Base-by-base conservation (phyloP, 2,888 invertebrate genomes). In the Nudaria mundana region DNA sequence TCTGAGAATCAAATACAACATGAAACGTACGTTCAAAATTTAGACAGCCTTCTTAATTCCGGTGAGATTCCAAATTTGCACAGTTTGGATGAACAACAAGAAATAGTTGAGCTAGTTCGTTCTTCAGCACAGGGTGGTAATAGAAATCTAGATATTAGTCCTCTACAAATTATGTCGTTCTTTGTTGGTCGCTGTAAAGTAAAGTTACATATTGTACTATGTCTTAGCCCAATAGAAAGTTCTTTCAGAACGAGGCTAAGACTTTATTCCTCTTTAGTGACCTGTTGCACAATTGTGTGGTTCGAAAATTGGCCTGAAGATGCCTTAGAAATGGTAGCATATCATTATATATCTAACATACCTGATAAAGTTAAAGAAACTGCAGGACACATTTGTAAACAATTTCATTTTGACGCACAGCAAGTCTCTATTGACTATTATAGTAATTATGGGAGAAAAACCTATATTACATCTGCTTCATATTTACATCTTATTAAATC, bases 261-360 rank as follows among this genome's bases (percentile, higher is more conserved):
- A 37, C 87, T 95, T 55, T 97, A 94, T 77, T 96, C 97, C 0
- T 94, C 96, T 6, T 85, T 97, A 28, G 94, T 97, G 25, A 96
- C 95, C 74, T 96, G 96, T 71, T 96, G 96, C 71, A 96, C 95
- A 2, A 95, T 97, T 38, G 95, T 96, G 68, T 97, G 96, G 96
- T 96, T 94, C 75, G 93, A 95, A 71, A 92, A 93, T 39, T 97
- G 97, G 97, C 96, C 97, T 3, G 94, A 95, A 77, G 94, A 96
- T 71, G 96, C 97, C 3, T 81, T 97, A 52, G 94, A 95, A 78
- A 93, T 91, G 88, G 93, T 94, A 3, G 96, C 96, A 10, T 87
- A 93, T 60, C 90, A 91, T 63, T 95, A 93, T 73, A 92, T 95
- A 80, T 91, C 95, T 2, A 92, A 95, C 66, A 90, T 96, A 10